phyloP scores from a whole-genome alignment of 2,888 invertebrate genomes.

The Hartigia nigra region DNA sequence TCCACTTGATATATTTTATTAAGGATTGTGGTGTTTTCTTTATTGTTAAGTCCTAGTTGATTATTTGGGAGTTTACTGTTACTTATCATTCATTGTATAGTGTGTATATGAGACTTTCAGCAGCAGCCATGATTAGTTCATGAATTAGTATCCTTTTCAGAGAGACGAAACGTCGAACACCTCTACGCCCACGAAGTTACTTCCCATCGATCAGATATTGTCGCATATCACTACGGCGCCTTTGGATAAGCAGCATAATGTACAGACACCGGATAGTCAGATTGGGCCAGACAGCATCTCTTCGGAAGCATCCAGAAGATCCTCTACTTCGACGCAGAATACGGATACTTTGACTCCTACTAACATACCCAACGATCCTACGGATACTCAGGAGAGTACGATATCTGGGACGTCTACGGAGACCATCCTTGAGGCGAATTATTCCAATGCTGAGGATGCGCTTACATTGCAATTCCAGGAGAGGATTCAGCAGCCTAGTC shows the following conservation, averaged over 20 bases:
- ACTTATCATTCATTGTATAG: background rate
- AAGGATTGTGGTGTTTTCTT: background rate
- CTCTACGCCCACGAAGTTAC: constrained; percentile 59
- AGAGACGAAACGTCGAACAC: constrained; percentile 65
- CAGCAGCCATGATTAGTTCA: background rate
- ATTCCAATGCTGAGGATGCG: constrained; percentile 9
- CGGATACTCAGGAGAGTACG: constrained; percentile 52
- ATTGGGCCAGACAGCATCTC: constrained; percentile 22
- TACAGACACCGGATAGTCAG: constrained; percentile 45
- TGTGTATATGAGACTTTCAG: background rate
- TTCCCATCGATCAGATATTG: constrained; percentile 63
- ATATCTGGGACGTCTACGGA: constrained; percentile 37
- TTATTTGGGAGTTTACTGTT: background rate
- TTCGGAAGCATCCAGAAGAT: constrained; percentile 50
- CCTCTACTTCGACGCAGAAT: constrained; percentile 62
- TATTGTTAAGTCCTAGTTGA: background rate
- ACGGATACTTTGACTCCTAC: constrained; percentile 60
- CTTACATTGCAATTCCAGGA: constrained; percentile 1
- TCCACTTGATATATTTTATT: background rate
- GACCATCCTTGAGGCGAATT: constrained; percentile 38
- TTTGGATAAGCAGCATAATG: constrained; percentile 45
- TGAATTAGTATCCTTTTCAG: constrained; percentile 48
- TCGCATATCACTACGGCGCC: constrained; percentile 57
- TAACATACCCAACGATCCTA: constrained; percentile 52
- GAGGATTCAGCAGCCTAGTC: background rate